phyloP scores from a whole-genome alignment of 2,113 vertebrate genomes.

The Pelmatolapia mariae region DNA sequence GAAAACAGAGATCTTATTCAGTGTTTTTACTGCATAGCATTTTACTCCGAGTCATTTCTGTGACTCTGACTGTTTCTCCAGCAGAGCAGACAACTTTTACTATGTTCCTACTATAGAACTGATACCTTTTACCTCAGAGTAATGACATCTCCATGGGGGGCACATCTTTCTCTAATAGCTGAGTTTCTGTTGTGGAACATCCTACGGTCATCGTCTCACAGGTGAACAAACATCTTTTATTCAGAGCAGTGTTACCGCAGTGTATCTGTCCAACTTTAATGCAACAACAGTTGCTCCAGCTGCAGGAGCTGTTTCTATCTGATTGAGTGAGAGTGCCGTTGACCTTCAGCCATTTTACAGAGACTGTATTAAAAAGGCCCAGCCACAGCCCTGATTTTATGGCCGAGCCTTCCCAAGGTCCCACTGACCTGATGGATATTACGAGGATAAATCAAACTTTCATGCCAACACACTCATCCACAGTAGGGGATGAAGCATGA shows the following conservation, averaged over 20 bases:
- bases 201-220: neutral
- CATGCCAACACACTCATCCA: conserved; percentile 47
- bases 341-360: conserved; percentile 67
- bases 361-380: conserved; percentile 67
- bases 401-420: conserved; percentile 58
- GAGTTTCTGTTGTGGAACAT: neutral
- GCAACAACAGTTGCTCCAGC: conserved; percentile 32
- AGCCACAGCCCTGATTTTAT: conserved; percentile 57
- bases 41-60: neutral
- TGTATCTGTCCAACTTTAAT: conserved; percentile 25
- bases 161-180: conserved; percentile 9
- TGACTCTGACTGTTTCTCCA: neutral
- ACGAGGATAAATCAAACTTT: conserved; percentile 69
- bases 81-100: neutral
- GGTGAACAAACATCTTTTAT: conserved; percentile 17
- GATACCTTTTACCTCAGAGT: conserved; percentile 14
- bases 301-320: conserved; percentile 45
- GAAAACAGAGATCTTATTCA: neutral
- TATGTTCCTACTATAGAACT: neutral
- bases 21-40: neutral
- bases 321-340: conserved; percentile 55
- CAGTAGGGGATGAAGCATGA: conserved; percentile 32
- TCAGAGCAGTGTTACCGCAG: conserved; percentile 4
- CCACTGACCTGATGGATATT: conserved; percentile 65
- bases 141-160: conserved; percentile 2